Conservation (phyloP, 2,113 vertebrate genomes). For the Sinocyclocheilus grahami region DNA sequence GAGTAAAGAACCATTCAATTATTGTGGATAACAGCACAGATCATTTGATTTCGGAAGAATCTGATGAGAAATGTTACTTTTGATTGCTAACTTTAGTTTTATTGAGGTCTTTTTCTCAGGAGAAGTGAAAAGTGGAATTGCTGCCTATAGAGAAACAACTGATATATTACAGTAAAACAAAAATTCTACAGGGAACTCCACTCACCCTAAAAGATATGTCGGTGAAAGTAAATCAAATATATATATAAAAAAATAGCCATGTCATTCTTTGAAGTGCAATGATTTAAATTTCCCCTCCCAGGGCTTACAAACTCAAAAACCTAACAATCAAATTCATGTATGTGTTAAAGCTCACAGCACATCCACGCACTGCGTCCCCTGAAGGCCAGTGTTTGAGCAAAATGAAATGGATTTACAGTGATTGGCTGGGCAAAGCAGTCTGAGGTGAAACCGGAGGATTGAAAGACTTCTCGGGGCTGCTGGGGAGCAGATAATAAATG, state of each 20-base stretch:
- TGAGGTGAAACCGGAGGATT: neutral
- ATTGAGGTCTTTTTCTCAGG: neutral
- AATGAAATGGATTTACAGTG: slow-evolving; percentile 16
- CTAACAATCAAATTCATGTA: neutral
- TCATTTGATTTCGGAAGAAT: neutral
- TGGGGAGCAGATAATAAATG: slow-evolving; percentile 16
- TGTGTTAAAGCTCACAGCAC: neutral
- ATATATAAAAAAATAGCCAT: neutral
- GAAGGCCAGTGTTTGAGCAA: neutral
- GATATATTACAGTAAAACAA: neutral
- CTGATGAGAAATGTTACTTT: neutral
- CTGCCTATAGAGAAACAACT: neutral
- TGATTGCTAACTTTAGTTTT: neutral
- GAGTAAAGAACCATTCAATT: neutral
- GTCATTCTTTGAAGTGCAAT: slow-evolving; percentile 9
- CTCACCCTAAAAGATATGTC: neutral
- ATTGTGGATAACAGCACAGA: neutral
- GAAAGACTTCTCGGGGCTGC: neutral
- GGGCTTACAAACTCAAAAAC: neutral
- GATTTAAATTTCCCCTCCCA: neutral
- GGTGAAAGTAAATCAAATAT: neutral
- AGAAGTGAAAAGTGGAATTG: neutral
- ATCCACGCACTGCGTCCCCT: neutral
- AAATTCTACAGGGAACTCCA: neutral
- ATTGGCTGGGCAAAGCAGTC: neutral